Conservation (phyloP, 2,888 invertebrate species). For the Microdon myrmicae region DNA sequence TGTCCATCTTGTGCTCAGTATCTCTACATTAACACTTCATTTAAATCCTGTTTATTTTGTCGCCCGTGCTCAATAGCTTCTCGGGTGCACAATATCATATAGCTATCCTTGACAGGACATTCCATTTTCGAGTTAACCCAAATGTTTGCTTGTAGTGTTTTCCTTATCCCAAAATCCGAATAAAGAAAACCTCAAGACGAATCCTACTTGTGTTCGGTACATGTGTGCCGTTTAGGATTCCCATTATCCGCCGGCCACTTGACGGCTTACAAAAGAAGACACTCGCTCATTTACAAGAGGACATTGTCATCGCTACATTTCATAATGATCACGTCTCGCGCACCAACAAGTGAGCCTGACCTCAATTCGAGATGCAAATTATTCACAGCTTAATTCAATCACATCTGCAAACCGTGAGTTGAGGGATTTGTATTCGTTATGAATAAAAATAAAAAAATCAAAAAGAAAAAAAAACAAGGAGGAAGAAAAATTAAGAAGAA, state of each 20-base stretch:
- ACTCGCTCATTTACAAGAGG: conserved; percentile 14
- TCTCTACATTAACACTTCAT: no score
- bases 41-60: no score
- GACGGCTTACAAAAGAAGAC: not conserved
- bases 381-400: conserved; percentile 43
- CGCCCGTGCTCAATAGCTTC: no score
- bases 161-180: no score
- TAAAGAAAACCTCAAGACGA: no score
- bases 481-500: conserved; percentile 1
- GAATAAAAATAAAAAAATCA: no score
- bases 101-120: no score
- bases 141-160: no score
- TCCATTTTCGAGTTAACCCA: no score
- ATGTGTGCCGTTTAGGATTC: not conserved
- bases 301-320: conserved; percentile 30
- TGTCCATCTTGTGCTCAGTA: no score
- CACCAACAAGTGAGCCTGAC: conserved; percentile 41
- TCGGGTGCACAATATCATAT: no score
- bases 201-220: no score
- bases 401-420: conserved; percentile 27
- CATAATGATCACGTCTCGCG: conserved; percentile 33
- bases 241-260: not conserved
- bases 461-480: not conserved
- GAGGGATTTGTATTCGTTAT: conserved; percentile 10
- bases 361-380: conserved; percentile 41